These are phyloP conservation scores for Diadumene lineata DNA, from an alignment of 92 coral and sea anemone genomes.

Conservation along the genomic window DNA sequence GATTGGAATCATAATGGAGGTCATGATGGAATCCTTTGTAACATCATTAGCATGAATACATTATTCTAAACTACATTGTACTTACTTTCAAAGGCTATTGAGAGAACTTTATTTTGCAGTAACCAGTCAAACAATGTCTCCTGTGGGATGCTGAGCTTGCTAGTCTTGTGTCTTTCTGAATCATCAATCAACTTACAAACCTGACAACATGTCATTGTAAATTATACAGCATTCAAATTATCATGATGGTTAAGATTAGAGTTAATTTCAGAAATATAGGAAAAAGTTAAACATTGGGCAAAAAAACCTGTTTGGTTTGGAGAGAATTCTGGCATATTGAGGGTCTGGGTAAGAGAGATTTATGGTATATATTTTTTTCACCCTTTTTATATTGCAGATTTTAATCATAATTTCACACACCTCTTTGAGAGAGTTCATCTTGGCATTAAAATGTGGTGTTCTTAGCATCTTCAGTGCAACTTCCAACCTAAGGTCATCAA, in stretches of 20 bases:
- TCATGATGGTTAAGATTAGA: too few relatives aligned
- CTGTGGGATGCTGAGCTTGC: constrained; percentile 74
- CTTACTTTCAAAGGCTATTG: constrained; percentile 92
- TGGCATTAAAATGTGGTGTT: constrained; percentile 90
- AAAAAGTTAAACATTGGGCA: too few relatives aligned
- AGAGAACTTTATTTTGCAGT: constrained; percentile 79
- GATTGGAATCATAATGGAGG: too few relatives aligned
- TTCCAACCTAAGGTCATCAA: constrained; percentile 80
- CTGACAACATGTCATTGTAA: constrained; percentile 33
- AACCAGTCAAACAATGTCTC: constrained; percentile 82
- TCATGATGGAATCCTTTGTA: not conserved
- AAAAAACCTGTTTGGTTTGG: too few relatives aligned
- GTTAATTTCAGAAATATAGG: too few relatives aligned
- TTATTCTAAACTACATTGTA: not conserved
- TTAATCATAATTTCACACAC: constrained; percentile 17
- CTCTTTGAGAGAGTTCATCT: constrained; percentile 91
- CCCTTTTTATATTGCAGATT: not conserved
- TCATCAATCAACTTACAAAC: constrained; percentile 85
- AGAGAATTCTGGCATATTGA: too few relatives aligned
- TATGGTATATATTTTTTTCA: too few relatives aligned
- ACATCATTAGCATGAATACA: not conserved
- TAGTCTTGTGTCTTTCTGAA: constrained; percentile 69
- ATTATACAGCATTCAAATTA: too few relatives aligned
- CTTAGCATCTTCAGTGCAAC: constrained; percentile 88
- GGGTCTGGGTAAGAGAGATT: too few relatives aligned